Evolutionary conservation across 2,797 vertebrate species (phyloP).

Genomic region (Telmatherina bonti): DNA sequence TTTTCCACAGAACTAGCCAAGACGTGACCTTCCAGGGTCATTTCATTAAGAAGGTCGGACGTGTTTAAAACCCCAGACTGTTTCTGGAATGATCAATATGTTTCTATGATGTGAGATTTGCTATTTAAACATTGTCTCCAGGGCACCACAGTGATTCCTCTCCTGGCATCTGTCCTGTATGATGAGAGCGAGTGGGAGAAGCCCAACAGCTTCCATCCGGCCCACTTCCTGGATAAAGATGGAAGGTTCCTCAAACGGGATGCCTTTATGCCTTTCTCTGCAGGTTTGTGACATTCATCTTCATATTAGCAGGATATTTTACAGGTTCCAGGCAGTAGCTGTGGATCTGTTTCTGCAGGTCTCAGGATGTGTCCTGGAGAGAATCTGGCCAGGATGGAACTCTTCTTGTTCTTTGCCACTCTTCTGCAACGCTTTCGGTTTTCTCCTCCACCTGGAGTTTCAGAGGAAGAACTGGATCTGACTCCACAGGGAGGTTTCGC

Average conservation of each 20-base stretch:
- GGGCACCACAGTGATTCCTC: slow-evolving; percentile 71
- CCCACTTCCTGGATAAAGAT: slow-evolving; percentile 75
- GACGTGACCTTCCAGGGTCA: slow-evolving; percentile 71
- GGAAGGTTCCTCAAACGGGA: slow-evolving; percentile 70
- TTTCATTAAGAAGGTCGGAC: slow-evolving; percentile 72
- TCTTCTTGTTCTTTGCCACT: slow-evolving; percentile 32
- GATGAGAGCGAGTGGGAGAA: slow-evolving; percentile 74
- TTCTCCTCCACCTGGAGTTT: slow-evolving; percentile 24
- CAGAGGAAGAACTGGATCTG: slow-evolving; percentile 27
- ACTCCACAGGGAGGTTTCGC: rapidly evolving
- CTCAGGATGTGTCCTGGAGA: slow-evolving; percentile 9
- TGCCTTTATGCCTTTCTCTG: slow-evolving; percentile 80
- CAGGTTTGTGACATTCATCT: slow-evolving; percentile 59
- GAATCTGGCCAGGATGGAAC: slow-evolving; percentile 32
- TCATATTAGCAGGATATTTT: no score
- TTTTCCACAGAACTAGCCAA: slow-evolving; percentile 46
- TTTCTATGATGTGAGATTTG: no score
- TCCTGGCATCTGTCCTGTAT: slow-evolving; percentile 65
- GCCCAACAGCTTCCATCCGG: slow-evolving; percentile 69
- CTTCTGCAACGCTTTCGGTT: slow-evolving; percentile 38
- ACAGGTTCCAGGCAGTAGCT: background rate
- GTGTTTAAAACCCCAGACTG: no score
- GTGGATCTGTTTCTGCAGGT: slow-evolving; percentile 9
- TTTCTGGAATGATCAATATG: background rate
- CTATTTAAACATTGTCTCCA: slow-evolving; percentile 6